A percentile compares a stretch with the other conserved stretches of the same genome.
Conservation (phyloP, 1,140 invertebrate species). For the Phymorhynchus buccinoides region DNA sequence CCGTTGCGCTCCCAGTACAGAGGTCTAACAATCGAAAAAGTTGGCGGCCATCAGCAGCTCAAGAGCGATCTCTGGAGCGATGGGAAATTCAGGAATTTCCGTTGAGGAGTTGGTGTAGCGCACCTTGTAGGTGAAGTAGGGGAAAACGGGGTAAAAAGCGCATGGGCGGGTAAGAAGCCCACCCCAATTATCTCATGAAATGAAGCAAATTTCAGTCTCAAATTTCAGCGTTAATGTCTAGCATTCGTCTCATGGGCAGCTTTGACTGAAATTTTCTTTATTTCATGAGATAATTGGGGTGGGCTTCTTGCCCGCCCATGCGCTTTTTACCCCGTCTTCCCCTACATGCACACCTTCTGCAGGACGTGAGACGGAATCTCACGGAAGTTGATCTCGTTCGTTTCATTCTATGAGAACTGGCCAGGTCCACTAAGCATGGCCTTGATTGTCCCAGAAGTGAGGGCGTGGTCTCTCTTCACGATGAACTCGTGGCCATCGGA, state of each 20-base stretch:
- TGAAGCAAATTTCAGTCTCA: too few species aligned
- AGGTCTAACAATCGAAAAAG: constrained; percentile 94
- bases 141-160: too few species aligned
- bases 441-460: constrained; percentile 98
- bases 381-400: constrained; percentile 98
- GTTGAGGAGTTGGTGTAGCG: constrained; percentile 99
- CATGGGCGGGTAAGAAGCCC: too few species aligned
- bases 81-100: constrained; percentile 99
- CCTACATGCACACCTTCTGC: constrained; percentile 99
- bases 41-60: constrained; percentile 99
- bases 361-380: constrained; percentile 99
- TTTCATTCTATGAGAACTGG: constrained; percentile 99
- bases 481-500: constrained; percentile 98
- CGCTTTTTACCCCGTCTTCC: too few species aligned
- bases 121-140: constrained; percentile 98
- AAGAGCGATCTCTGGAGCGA: constrained; percentile 90
- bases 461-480: constrained; percentile 96
- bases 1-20: not conserved
- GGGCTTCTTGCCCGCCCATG: too few species aligned
- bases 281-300: too few species aligned
- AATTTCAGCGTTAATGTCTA: too few species aligned
- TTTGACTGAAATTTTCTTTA: too few species aligned
- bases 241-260: too few species aligned
- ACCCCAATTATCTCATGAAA: too few species aligned
- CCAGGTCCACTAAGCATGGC: constrained; percentile 91